Conservation (phyloP, 2,888 invertebrate genomes). For the Drosophila percnosoma region DNA sequence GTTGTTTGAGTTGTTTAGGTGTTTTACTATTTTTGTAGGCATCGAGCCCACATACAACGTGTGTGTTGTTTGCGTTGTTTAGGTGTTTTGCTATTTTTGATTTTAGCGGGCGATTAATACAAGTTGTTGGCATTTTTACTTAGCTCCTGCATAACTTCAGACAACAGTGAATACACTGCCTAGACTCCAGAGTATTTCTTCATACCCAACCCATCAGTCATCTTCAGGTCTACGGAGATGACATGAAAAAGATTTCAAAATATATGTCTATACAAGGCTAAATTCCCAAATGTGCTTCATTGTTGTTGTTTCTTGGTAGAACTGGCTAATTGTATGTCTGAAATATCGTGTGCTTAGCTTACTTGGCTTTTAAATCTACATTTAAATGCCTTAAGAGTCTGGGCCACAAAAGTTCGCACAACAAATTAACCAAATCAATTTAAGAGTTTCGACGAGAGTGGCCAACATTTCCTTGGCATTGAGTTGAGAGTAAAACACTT, state of each 20-base stretch:
- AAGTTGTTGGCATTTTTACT: not conserved
- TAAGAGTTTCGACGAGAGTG: slow-evolving; percentile 37
- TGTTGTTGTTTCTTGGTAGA: slow-evolving; percentile 15
- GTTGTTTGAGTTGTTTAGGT: not conserved
- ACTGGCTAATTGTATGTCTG: slow-evolving; percentile 35
- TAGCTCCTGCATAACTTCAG: slow-evolving; percentile 3
- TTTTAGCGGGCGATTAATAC: not conserved
- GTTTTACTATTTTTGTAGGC: no score
- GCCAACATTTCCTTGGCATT: slow-evolving; percentile 26
- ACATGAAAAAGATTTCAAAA: not conserved
- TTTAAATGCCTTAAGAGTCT: slow-evolving; percentile 41
- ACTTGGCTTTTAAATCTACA: slow-evolving; percentile 29
- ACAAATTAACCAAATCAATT: slow-evolving; percentile 72
- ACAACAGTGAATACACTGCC: slow-evolving; percentile 9
- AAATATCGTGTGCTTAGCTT: slow-evolving; percentile 20
- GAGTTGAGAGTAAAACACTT: slow-evolving; percentile 35
- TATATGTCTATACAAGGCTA: not conserved
- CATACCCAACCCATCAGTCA: slow-evolving; percentile 3
- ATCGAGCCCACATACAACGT: not conserved
- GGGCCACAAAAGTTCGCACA: slow-evolving; percentile 38
- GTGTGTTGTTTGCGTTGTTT: no score
- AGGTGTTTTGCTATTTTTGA: not conserved
- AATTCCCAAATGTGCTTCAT: slow-evolving; percentile 9
- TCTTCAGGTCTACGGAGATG: not conserved
- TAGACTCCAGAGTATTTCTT: not conserved